Conservation (phyloP, 2,888 invertebrate species). For the Microctonus aethiopoides region DNA sequence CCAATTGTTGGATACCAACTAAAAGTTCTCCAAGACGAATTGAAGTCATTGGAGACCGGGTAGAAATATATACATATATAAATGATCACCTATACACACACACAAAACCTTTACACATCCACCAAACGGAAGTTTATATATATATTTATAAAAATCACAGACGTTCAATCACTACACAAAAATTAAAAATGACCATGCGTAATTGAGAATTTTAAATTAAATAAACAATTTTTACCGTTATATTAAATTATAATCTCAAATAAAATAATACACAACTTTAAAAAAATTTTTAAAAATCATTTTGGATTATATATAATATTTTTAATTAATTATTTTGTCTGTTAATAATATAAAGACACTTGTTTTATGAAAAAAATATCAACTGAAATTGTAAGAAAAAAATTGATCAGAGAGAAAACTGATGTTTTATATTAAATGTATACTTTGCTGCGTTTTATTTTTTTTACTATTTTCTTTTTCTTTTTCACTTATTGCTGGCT, state of each 20-base stretch:
- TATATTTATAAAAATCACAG: background rate
- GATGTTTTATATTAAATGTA: too few species aligned
- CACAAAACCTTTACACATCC: too few species aligned
- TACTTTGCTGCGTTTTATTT: background rate
- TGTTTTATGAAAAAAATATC: background rate
- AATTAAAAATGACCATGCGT: too few species aligned
- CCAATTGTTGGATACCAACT: background rate
- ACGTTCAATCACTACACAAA: background rate
- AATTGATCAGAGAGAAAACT: background rate
- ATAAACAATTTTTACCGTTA: too few species aligned
- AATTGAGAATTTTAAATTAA: too few species aligned
- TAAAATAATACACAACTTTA: too few species aligned
- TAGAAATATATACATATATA: background rate
- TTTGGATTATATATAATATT: too few species aligned
- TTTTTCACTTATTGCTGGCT: background rate
- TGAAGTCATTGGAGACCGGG: constrained; percentile 7
- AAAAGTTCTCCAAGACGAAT: background rate
- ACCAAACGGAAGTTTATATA: background rate
- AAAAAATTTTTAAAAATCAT: too few species aligned
- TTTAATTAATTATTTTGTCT: background rate
- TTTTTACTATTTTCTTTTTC: background rate
- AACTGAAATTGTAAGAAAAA: background rate
- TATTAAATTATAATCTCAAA: too few species aligned
- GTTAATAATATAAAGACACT: background rate
- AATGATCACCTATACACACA: too few species aligned